These are phyloP conservation scores for Calliphora vicina DNA, from an alignment of 1,140 invertebrate genomes.

Conservation along the genomic window DNA sequence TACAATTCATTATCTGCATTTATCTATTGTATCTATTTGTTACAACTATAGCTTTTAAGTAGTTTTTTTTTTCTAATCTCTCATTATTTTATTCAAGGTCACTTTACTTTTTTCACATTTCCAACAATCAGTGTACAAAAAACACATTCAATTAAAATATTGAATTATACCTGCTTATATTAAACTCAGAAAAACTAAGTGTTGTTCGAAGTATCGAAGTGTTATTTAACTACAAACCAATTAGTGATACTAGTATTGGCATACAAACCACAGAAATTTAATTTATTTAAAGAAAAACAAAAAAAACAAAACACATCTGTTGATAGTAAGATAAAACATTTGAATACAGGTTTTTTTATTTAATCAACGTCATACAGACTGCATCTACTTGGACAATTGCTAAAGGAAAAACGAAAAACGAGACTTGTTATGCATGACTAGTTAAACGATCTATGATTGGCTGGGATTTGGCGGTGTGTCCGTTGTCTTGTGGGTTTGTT, in stretches of 20 bases:
- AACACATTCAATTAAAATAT: not conserved
- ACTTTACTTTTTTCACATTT: not conserved
- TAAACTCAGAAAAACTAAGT: no score
- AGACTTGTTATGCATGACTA: conserved; percentile 1
- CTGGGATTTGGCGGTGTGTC: conserved; percentile 9
- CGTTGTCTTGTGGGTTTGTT: not conserved
- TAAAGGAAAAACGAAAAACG: not conserved
- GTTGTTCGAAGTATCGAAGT: not conserved
- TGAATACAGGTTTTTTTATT: not conserved
- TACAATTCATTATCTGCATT: not conserved
- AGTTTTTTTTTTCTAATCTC: not conserved
- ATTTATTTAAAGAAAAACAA: not conserved
- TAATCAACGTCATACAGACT: not conserved
- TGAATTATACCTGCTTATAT: not conserved
- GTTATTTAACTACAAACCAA: conserved; percentile 3
- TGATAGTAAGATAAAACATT: not conserved
- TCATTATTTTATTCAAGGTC: not conserved
- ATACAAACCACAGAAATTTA: not conserved
- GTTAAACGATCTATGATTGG: conserved; percentile 17
- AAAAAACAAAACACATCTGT: not conserved
- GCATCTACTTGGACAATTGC: no score
- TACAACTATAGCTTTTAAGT: not conserved
- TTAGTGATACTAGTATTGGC: not conserved
- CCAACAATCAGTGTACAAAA: not conserved
- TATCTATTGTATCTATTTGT: not conserved